phyloP scores from a whole-genome alignment of 2,888 invertebrate genomes.

The Helobdella robusta region DNA sequence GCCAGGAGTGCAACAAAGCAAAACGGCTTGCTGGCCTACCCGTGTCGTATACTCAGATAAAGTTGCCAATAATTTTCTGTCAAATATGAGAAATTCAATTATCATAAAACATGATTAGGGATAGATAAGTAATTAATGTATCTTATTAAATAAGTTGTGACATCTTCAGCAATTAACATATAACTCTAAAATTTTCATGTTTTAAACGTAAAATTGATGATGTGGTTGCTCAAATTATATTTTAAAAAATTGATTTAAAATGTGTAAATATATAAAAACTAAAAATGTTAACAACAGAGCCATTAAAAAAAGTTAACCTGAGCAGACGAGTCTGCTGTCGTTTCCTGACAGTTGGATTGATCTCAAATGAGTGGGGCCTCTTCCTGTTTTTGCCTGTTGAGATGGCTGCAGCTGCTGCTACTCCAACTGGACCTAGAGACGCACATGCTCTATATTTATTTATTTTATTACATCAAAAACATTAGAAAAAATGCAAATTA shows the following conservation, averaged over 20 bases:
- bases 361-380: slow-evolving; percentile 88
- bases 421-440: slow-evolving; percentile 73
- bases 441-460: not conserved
- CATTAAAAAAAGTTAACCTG: slow-evolving; percentile 37
- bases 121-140: not conserved
- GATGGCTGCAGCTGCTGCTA: slow-evolving; percentile 91
- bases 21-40: slow-evolving; percentile 92
- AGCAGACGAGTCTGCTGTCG: slow-evolving; percentile 85
- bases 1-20: slow-evolving; percentile 87
- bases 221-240: no score
- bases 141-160: no score
- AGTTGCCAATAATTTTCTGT: slow-evolving; percentile 48
- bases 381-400: slow-evolving; percentile 85
- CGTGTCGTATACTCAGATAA: slow-evolving; percentile 86
- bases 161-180: not conserved
- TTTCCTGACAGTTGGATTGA: slow-evolving; percentile 89
- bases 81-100: not conserved
- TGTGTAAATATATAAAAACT: not conserved
- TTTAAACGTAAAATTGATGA: not conserved
- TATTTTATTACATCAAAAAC: not conserved
- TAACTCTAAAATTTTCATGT: not conserved
- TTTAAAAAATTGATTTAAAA: not conserved
- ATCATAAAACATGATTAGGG: not conserved
- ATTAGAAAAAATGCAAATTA: no score
- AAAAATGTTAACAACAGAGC: not conserved